Evolutionary conservation across 1,140 invertebrate species (phyloP), one percentile per base, ranked within the genome.

Genomic region (Drosophila auraria): DNA sequence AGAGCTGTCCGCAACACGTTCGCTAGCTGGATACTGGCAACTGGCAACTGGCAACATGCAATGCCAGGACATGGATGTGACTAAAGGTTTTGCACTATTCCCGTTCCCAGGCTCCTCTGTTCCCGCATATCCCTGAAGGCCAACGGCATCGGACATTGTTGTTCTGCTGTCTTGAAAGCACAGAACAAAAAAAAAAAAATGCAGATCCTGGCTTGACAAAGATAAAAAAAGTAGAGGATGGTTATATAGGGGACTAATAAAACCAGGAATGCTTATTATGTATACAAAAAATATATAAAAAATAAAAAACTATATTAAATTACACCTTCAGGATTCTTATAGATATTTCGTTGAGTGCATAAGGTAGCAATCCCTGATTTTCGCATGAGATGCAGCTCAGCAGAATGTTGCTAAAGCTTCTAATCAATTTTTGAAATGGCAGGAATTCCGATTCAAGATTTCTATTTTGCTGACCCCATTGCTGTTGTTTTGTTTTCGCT

Each of bases 401-500:
- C 50, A 38, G 65, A 80, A 80, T 87, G 77, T 78, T 70, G 78
- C 80, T 49, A 76, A 84, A 79, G 84, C 82, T 86, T 89, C 86
- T 90, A 89, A 89, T 89, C 86, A 86, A 89, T 89, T 89, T 89
- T 90, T 82, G 68, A 76, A 82, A 73, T 82, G 68, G 27, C 74
- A 74, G 75, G 74, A 73, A 79, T 82, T 84, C 50, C 64, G 62
- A 64, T 68, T 57, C 69, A 83, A 83, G 63, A 74, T 89, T 89
- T 78, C 83, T 68, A 73, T 83, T 87, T 78, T 73, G n/a, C 74
- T 78, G 66, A 77, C 76, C 76, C 51, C 38, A 62, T 69, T 77
- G 56, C 59, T 71, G 51, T 54, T 66, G 36, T 76, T 78, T 73
- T 63, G 61, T 49, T 50, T 76, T 69, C 47, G 45, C 27, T 30